phyloP scores from a whole-genome alignment of 1,140 invertebrate species.

The Eueides isabella region DNA sequence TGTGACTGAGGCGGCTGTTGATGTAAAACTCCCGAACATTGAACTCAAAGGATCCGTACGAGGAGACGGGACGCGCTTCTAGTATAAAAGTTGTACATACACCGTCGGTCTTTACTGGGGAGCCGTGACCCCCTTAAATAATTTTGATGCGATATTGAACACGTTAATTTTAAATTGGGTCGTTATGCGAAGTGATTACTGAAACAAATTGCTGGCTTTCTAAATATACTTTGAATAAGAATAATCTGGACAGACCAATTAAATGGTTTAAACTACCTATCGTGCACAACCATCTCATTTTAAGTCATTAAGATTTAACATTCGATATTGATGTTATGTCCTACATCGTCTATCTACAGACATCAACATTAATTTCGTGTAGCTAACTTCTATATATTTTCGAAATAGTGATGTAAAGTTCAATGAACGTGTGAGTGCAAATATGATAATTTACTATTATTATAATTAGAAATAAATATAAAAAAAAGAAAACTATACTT shows the following conservation, averaged over 20 bases:
- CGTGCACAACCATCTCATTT: conserved; percentile 78
- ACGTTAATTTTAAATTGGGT: neutral
- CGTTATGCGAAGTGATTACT: neutral
- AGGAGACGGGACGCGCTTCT: neutral
- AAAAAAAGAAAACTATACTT: neutral
- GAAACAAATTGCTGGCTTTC: neutral
- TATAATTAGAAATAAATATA: neutral
- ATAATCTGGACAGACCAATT: conserved; percentile 72
- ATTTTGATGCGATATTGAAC: neutral
- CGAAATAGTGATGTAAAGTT: conserved; percentile 15
- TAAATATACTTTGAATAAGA: conserved; percentile 38
- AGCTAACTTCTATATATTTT: conserved; percentile 31
- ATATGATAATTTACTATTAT: conserved; percentile 16
- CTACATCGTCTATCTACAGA: conserved; percentile 23
- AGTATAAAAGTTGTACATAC: neutral
- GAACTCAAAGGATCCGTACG: neutral
- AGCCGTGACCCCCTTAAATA: neutral
- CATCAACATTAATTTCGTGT: conserved; percentile 33
- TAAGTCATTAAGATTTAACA: conserved; percentile 32
- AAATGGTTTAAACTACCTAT: conserved; percentile 62
- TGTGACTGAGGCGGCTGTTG: conserved; percentile 17
- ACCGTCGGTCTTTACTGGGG: neutral
- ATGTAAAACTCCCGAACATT: neutral
- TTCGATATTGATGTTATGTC: conserved; percentile 28
- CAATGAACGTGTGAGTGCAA: conserved; percentile 29